Conservation (phyloP, 2,888 invertebrate genomes). For the Cephus nigrinus region DNA sequence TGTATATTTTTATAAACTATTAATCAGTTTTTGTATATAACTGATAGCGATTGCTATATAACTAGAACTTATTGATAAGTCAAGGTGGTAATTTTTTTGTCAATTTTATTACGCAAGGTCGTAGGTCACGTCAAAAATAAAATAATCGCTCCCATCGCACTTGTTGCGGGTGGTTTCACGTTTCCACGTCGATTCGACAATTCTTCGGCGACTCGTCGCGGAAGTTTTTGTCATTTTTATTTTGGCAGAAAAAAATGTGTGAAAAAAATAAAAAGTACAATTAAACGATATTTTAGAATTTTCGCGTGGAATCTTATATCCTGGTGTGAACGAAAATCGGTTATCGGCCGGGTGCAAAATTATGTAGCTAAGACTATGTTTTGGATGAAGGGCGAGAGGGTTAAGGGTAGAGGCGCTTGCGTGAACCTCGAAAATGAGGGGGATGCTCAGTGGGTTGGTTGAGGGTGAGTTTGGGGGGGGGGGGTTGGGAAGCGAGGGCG, state of each 20-base stretch:
- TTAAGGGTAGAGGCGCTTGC: constrained; percentile 57
- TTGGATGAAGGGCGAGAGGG: background rate
- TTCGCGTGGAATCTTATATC: background rate
- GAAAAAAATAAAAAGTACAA: background rate
- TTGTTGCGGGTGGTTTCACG: background rate
- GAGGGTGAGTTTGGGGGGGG: constrained; percentile 43
- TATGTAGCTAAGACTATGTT: constrained; percentile 42
- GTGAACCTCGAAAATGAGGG: constrained; percentile 64
- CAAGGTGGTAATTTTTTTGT: background rate
- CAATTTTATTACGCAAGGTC: background rate
- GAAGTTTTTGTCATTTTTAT: background rate
- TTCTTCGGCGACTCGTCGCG: background rate
- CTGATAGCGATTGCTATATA: background rate
- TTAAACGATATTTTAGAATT: background rate
- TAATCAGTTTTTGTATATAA: no score
- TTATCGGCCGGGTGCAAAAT: constrained; percentile 29
- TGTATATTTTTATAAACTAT: no score
- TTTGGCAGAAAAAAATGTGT: background rate
- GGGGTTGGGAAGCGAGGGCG: constrained; percentile 58
- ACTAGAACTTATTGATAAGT: background rate
- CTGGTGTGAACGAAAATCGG: constrained; percentile 9
- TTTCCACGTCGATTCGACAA: background rate
- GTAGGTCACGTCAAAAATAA: background rate
- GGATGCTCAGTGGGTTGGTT: constrained; percentile 32
- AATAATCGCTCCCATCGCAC: background rate